A percentile compares a stretch with the other conserved stretches of the same genome.
Evolutionary conservation across 2,888 invertebrate genomes (phyloP).

Genomic region (Scrobipalpa atriplicella): DNA sequence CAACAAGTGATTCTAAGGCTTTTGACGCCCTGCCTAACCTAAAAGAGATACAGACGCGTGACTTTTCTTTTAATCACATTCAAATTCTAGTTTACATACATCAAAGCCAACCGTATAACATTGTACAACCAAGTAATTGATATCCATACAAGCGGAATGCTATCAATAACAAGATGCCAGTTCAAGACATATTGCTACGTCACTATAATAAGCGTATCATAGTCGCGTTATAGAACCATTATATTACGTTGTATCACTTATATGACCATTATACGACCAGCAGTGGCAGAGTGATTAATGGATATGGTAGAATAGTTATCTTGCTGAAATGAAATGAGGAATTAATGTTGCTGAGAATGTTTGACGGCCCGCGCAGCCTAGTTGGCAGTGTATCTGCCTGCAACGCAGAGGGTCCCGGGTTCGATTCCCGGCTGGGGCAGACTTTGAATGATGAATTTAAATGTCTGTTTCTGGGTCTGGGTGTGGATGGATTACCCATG

Average conservation of each 20-base stretch:
- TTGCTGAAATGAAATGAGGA: not conserved
- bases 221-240: not conserved
- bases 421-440: no score
- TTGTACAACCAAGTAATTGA: not conserved
- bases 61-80: no score
- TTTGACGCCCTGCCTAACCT: no score
- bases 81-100: no score
- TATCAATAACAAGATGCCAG: slow-evolving; percentile 7
- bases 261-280: slow-evolving; percentile 7
- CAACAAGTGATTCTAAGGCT: no score
- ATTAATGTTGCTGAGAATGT: not conserved
- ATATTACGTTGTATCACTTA: slow-evolving; percentile 11
- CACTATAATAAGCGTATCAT: not conserved
- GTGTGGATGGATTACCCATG: no score
- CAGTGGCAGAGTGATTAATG: slow-evolving; percentile 8
- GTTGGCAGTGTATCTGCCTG: no score
- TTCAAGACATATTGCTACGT: slow-evolving; percentile 8
- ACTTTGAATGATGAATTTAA: no score
- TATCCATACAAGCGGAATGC: not conserved
- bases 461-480: no score
- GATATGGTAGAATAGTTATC: slow-evolving; percentile 5
- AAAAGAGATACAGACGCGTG: no score
- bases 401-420: no score
- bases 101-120: not conserved
- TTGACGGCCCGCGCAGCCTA: no score